Conservation (phyloP, 2,888 invertebrate genomes). For the Lacanobia oleracea region DNA sequence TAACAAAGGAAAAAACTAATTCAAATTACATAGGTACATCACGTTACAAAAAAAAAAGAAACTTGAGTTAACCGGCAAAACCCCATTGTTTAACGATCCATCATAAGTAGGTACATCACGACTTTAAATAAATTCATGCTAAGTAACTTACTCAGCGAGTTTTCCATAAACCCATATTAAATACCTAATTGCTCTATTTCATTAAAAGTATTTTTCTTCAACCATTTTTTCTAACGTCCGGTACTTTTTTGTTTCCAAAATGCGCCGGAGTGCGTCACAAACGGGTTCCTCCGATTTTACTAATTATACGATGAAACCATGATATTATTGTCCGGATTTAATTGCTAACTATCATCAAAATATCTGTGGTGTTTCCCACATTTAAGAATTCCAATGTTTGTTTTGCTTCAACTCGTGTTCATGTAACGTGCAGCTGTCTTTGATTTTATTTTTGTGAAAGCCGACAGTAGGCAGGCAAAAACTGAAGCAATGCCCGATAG, state of each 20-base stretch:
- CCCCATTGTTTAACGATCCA: conserved; percentile 50
- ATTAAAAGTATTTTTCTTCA: conserved; percentile 10
- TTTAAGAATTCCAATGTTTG: conserved; percentile 10
- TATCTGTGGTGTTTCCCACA: conserved; percentile 43
- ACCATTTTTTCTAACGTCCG: conserved; percentile 16
- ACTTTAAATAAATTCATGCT: conserved; percentile 26
- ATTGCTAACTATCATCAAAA: conserved; percentile 27
- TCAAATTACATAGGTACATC: conserved; percentile 15
- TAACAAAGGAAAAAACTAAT: conserved; percentile 11
- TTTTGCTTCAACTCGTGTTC: conserved; percentile 13
- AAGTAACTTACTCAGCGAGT: conserved; percentile 12
- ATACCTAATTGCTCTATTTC: conserved; percentile 17
- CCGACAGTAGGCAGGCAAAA: not conserved
- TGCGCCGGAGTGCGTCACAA: conserved; percentile 22
- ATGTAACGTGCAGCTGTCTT: conserved; percentile 5
- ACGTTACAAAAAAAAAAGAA: conserved; percentile 21
- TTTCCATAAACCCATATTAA: conserved; percentile 22
- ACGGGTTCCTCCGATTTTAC: conserved; percentile 44
- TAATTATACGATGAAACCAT: conserved; percentile 14
- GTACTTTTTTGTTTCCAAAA: conserved; percentile 31
- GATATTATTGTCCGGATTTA: not conserved
- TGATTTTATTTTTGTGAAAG: conserved; percentile 11
- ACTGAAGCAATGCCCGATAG: not conserved
- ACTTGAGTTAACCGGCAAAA: conserved; percentile 37
- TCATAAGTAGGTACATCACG: conserved; percentile 43